Base-by-base conservation (phyloP, 2,888 invertebrate genomes). In the Desoria tigrina region DNA sequence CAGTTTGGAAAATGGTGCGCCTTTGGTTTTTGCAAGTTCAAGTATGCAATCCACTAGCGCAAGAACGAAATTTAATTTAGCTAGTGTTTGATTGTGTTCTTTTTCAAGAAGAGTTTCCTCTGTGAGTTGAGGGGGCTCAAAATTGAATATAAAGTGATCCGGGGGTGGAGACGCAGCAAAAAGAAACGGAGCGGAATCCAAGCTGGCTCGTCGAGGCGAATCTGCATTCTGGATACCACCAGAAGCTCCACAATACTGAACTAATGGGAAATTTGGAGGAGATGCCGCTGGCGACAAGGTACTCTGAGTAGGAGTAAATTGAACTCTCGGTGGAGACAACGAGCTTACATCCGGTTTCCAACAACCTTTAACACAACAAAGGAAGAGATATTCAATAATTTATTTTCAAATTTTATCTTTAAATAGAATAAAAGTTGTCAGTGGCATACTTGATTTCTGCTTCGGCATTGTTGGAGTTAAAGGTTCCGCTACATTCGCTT, bases 71-170 rank as follows among this genome's bases (percentile, higher is more conserved):
- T 96, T 94, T 76, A 99, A 84, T 82, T 98, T 98, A 23, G 95
- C 94, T 81, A 99, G 85, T 53, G 94, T 95, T 81, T 95, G 94
- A 83, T 94, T 95, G 83, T 97, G 96, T 82, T 94, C 94, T 79
- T 91, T 89, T 88, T 90, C 82, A 0, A 81, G 79, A 59, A 77
- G 64, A 66, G 71, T 75, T 62, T 76, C 76, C 45, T 76, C 76
- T 1, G 76, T 76, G 9, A 76, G 67, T 61, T 75, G 73, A 39
- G 76, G 76, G 14, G 76, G 76, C 63, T 76, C 76, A 61, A 76
- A 76, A 58, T 76, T 76, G 56, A 76, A 75, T 42, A 75, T 74
- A 59, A 74, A 75, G 53, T 74, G 73, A 57, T 75, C 75, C 0
- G 75, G 73, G 0, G 76, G 76, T 9, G 76, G 76, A 1, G 74